Percentiles rank a stretch among this genome's conserved stretches.
Conservation (phyloP, 1,140 invertebrate species). For the Panulirus ornatus region DNA sequence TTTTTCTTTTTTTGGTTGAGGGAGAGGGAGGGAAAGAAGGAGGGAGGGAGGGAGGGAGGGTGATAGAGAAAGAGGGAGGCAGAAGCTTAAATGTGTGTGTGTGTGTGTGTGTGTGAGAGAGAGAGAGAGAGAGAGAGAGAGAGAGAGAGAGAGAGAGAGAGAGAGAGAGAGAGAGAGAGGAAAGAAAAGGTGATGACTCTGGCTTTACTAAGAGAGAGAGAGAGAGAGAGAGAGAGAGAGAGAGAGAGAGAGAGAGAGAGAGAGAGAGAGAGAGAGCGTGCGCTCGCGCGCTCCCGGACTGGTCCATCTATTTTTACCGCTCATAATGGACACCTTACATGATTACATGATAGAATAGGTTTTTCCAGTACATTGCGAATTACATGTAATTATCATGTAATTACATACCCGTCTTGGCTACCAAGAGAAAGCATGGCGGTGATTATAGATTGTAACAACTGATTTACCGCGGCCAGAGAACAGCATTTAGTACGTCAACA, state of each 20-base stretch:
- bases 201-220: neutral
- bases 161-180: neutral
- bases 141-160: slow-evolving; percentile 14
- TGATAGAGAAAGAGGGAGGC: neutral
- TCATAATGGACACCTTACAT: slow-evolving; percentile 26
- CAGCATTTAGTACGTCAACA: too few species aligned
- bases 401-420: slow-evolving; percentile 26
- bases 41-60: neutral
- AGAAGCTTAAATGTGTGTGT: too few species aligned
- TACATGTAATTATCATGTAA: slow-evolving; percentile 47
- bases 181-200: neutral
- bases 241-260: slow-evolving; percentile 17
- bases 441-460: slow-evolving; percentile 21
- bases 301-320: slow-evolving; percentile 37
- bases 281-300: neutral
- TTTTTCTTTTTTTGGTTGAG: too few species aligned
- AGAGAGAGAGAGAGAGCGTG: slow-evolving; percentile 34
- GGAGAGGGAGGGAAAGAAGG: neutral
- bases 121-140: neutral
- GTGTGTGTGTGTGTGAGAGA: neutral
- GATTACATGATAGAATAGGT: slow-evolving; percentile 28
- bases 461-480: too few species aligned
- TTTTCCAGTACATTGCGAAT: slow-evolving; percentile 25
- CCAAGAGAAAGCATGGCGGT: neutral
- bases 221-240: slow-evolving; percentile 3